These are phyloP conservation scores for Colius striatus DNA, from an alignment of 2,113 vertebrate genomes.

Conservation along the genomic window DNA sequence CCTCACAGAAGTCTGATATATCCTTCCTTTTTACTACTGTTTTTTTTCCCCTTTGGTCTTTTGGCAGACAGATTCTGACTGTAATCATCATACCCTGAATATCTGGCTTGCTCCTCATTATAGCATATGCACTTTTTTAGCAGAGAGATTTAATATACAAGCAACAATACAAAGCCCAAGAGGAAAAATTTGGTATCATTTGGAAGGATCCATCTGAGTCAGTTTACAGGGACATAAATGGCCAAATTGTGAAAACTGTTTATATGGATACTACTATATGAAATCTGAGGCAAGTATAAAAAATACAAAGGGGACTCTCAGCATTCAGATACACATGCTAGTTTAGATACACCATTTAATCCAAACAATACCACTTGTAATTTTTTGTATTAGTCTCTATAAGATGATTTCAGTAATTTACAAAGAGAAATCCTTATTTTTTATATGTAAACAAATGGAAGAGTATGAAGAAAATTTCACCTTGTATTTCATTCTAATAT, in stretches of 20 bases:
- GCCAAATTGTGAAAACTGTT: background rate
- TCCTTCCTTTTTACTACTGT: background rate
- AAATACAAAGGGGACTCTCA: background rate
- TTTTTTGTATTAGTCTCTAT: background rate
- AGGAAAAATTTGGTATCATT: background rate
- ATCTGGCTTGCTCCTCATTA: background rate
- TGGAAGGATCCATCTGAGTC: background rate
- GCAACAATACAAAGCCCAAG: background rate
- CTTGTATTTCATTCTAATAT: background rate
- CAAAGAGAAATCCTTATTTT: background rate
- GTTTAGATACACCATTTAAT: background rate
- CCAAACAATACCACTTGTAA: background rate
- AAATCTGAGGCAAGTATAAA: background rate
- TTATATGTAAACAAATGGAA: background rate
- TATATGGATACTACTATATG: background rate
- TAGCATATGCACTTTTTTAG: accelerated
- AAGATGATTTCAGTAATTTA: background rate
- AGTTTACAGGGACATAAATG: background rate
- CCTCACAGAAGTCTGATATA: background rate
- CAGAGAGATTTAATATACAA: background rate
- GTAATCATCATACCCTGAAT: background rate
- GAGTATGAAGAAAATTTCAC: background rate
- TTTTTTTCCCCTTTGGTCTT: background rate
- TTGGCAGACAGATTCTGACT: background rate
- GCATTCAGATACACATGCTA: background rate